Percentiles rank a stretch among this genome's conserved stretches.
These are phyloP conservation scores for Pegoplata infirma DNA, from an alignment of 2,888 invertebrate genomes.

Conservation along the genomic window DNA sequence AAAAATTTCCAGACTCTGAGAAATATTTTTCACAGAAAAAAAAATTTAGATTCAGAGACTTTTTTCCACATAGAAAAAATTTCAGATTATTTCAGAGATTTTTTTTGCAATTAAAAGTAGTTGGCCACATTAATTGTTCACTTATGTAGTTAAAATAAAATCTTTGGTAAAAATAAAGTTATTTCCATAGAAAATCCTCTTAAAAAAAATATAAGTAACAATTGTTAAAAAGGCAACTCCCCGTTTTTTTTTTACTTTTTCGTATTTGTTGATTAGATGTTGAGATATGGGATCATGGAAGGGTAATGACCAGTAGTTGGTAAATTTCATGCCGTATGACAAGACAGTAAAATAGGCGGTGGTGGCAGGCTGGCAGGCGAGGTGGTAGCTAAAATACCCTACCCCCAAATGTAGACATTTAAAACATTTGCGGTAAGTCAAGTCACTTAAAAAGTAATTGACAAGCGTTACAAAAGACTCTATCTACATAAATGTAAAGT, in stretches of 20 bases:
- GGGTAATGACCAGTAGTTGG: constrained; percentile 35
- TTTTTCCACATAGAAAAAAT: neutral
- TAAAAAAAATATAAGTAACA: constrained; percentile 8
- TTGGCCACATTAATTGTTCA: neutral
- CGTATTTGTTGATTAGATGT: neutral
- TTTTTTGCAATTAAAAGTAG: too few species aligned
- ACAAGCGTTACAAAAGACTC: constrained; percentile 23
- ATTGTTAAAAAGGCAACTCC: constrained; percentile 37
- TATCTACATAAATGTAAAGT: neutral
- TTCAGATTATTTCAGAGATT: too few species aligned
- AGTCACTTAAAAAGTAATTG: constrained; percentile 21
- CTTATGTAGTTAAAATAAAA: neutral
- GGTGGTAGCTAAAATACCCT: neutral
- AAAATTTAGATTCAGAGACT: too few species aligned
- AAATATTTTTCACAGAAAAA: neutral
- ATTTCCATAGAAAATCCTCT: constrained; percentile 35
- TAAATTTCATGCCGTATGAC: constrained; percentile 35
- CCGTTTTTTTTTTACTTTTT: constrained; percentile 29
- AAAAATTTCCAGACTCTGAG: neutral
- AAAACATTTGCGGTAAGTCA: constrained; percentile 21
- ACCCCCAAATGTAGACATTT: constrained; percentile 20
- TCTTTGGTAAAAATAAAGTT: neutral
- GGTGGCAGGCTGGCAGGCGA: constrained; percentile 18
- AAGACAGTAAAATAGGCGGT: constrained; percentile 54
- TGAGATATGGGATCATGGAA: neutral